phyloP scores from a whole-genome alignment of 1,140 invertebrate genomes.

The Formica exsecta region DNA sequence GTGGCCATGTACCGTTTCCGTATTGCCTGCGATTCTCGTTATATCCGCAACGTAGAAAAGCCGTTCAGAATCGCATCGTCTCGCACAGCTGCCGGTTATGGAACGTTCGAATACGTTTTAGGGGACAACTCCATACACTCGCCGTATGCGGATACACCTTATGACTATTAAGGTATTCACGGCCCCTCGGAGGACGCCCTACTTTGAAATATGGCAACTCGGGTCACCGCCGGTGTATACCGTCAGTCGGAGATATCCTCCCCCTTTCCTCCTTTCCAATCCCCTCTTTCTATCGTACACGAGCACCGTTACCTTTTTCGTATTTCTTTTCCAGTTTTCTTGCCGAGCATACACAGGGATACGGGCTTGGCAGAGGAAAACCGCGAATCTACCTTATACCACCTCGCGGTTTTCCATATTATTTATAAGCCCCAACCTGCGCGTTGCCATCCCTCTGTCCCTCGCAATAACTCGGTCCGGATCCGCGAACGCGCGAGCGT shows the following conservation, averaged over 20 bases:
- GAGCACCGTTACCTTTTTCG: constrained; percentile 58
- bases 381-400: constrained; percentile 11
- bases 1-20: not conserved
- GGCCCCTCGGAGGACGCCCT: constrained; percentile 80
- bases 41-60: constrained; percentile 56
- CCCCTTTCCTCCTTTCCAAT: constrained; percentile 25
- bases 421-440: constrained; percentile 76
- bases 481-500: constrained; percentile 47
- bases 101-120: constrained; percentile 62
- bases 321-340: constrained; percentile 60
- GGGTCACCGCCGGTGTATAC: constrained; percentile 61
- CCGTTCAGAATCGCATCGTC: constrained; percentile 64
- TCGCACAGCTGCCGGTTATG: constrained; percentile 16
- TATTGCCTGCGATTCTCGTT: constrained; percentile 12
- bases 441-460: constrained; percentile 38
- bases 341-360: constrained; percentile 1
- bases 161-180: constrained; percentile 85
- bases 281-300: not conserved
- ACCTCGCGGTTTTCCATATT: constrained; percentile 76
- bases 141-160: constrained; percentile 77
- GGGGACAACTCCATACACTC: constrained; percentile 54
- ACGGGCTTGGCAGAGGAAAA: not conserved
- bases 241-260: constrained; percentile 30
- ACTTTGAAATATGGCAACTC: constrained; percentile 82
- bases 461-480: constrained; percentile 70